These are phyloP conservation scores for Drosophila quadrilineata DNA, from an alignment of 1,140 invertebrate species.

Conservation along the genomic window DNA sequence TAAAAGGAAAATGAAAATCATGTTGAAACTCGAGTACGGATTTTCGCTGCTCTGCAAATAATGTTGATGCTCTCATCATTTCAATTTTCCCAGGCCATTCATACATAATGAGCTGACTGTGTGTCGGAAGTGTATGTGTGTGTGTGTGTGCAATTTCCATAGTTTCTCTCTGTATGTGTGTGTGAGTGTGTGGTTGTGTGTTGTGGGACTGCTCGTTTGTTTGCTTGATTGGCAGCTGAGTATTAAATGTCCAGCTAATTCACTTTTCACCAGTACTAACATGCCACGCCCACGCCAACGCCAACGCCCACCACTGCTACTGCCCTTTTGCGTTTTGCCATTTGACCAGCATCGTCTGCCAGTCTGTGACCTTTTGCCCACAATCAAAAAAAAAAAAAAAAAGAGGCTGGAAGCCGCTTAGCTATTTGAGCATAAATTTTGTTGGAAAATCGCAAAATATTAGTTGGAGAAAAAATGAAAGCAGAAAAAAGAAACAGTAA, in stretches of 20 bases:
- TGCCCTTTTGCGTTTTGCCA: constrained; percentile 1
- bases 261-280: not conserved
- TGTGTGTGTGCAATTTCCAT: not conserved
- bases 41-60: constrained; percentile 2
- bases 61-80: too few relatives aligned
- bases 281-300: not conserved
- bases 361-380: constrained; percentile 25
- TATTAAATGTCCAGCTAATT: constrained; percentile 19
- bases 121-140: not conserved
- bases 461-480: constrained; percentile 10
- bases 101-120: constrained; percentile 10
- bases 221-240: not conserved
- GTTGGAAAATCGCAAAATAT: constrained; percentile 22
- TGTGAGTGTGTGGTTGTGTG: too few relatives aligned
- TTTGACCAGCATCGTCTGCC: not conserved
- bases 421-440: constrained; percentile 31
- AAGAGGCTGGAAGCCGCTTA: constrained; percentile 32
- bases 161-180: not conserved
- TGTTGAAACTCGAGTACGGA: not conserved
- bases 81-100: not conserved
- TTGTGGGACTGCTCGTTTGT: not conserved
- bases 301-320: not conserved
- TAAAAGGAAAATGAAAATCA: not conserved
- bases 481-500: not conserved
- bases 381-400: not conserved